These are phyloP conservation scores for Cataglyphis albicans DNA, from an alignment of 2,888 invertebrate species.

Conservation along the genomic window DNA sequence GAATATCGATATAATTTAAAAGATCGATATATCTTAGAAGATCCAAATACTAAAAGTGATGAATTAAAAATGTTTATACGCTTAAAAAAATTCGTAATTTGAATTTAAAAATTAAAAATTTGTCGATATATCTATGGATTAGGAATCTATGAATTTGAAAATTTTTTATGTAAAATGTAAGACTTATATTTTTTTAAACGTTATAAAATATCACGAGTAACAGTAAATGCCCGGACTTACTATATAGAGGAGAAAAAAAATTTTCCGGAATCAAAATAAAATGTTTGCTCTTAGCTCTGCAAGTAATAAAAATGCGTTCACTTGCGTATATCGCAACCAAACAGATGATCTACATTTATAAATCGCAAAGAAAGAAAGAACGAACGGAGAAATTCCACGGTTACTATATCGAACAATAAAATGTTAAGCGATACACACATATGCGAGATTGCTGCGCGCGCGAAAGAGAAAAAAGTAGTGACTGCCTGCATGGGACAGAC, in stretches of 20 bases:
- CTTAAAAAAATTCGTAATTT: background rate
- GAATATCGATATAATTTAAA: background rate
- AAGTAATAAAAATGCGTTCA: background rate
- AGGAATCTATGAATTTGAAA: background rate
- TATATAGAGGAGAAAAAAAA: background rate
- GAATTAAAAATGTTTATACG: background rate
- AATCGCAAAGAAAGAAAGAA: slow-evolving; percentile 2
- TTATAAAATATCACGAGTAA: background rate
- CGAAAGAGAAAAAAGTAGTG: slow-evolving; percentile 44
- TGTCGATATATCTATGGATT: background rate
- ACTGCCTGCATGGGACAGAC: slow-evolving; percentile 60
- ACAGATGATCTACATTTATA: slow-evolving; percentile 11
- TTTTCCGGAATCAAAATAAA: background rate
- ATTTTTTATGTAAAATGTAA: background rate
- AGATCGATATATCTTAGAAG: background rate
- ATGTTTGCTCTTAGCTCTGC: background rate
- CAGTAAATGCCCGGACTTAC: background rate
- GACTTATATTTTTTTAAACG: background rate
- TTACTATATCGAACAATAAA: slow-evolving; percentile 41
- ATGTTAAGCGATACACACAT: slow-evolving; percentile 32
- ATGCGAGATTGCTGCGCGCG: background rate
- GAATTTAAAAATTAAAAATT: background rate
- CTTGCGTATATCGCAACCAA: background rate
- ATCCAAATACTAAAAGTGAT: background rate
- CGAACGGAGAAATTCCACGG: slow-evolving; percentile 32